Evolutionary conservation across 2,113 vertebrate species (phyloP).

Genomic region (Labrus mixtus): DNA sequence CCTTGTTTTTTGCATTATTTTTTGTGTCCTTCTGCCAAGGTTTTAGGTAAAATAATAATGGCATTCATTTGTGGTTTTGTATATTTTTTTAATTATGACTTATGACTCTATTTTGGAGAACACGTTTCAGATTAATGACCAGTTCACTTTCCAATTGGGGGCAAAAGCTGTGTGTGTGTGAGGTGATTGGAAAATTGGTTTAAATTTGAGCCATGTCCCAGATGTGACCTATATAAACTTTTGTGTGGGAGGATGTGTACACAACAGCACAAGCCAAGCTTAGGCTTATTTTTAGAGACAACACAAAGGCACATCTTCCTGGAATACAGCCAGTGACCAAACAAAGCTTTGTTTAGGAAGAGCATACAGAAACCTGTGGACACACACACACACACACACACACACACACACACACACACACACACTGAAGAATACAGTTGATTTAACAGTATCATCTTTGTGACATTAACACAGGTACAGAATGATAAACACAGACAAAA

Average conservation of each 20-base stretch:
- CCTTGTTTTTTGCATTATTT: too few relatives aligned
- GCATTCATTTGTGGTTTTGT: too few relatives aligned
- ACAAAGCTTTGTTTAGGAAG: constrained; percentile 58
- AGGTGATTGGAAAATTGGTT: neutral
- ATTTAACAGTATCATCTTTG: neutral
- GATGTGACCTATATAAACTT: neutral
- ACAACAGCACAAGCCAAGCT: constrained; percentile 32
- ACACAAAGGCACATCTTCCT: constrained; percentile 69
- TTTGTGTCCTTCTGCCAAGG: too few relatives aligned
- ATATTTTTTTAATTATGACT: too few relatives aligned
- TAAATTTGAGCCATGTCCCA: neutral
- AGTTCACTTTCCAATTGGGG: too few relatives aligned
- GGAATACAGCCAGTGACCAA: constrained; percentile 41
- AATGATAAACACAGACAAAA: neutral
- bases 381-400: neutral
- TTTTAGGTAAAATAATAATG: too few relatives aligned
- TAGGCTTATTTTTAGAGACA: constrained; percentile 71
- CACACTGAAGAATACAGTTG: neutral
- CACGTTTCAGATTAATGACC: too few relatives aligned
- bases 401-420: neutral
- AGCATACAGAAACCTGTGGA: neutral
- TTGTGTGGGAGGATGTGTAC: constrained; percentile 17
- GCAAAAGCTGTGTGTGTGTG: too few relatives aligned
- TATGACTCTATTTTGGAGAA: too few relatives aligned
- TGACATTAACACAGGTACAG: neutral